Percentiles rank a stretch among this genome's conserved stretches.
Conservation (phyloP, 2,113 vertebrate species). For the Empidonax alnorum region DNA sequence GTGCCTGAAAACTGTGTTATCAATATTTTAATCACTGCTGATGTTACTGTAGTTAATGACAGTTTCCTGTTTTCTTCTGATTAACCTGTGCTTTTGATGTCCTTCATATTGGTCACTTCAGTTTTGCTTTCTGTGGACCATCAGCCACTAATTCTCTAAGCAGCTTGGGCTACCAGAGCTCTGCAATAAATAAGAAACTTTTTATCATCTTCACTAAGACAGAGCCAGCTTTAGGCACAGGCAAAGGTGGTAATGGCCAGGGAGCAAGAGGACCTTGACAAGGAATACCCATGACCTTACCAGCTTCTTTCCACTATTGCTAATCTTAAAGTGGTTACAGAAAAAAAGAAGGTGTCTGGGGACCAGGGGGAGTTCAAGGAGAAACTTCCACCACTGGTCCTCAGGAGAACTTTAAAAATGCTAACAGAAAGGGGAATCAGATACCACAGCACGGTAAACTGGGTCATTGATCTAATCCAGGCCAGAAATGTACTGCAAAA, state of each 20-base stretch:
- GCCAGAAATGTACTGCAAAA: neutral
- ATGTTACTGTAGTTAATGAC: neutral
- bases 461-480: neutral
- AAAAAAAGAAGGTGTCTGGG: neutral
- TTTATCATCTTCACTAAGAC: neutral
- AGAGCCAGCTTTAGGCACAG: neutral
- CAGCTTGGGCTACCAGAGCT: neutral
- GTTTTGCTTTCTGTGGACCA: neutral
- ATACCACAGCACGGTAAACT: neutral
- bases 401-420: neutral
- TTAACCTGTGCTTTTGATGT: neutral
- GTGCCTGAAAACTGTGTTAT: neutral
- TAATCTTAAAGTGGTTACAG: neutral
- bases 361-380: neutral
- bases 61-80: neutral
- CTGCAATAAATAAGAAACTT: neutral
- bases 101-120: neutral
- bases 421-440: neutral
- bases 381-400: neutral
- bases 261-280: neutral
- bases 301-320: neutral
- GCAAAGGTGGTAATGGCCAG: neutral
- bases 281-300: neutral
- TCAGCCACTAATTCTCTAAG: neutral
- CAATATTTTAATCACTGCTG: neutral